Evolutionary conservation across 1,140 invertebrate species (phyloP).

Genomic region (Drosophila tristis): DNA sequence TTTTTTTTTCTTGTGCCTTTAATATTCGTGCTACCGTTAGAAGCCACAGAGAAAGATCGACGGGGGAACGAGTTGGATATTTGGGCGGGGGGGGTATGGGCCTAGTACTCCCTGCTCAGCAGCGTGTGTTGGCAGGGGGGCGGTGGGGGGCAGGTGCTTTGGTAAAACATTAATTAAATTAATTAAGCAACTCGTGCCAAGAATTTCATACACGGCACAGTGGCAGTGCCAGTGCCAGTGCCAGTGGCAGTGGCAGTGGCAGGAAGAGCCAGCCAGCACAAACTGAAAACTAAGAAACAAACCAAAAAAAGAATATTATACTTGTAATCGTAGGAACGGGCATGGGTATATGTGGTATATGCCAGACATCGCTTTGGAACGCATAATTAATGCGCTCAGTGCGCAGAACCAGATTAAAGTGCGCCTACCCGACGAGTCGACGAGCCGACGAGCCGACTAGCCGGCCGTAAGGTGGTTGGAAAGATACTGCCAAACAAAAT

Average conservation of each 20-base stretch:
- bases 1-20: constrained; percentile 31
- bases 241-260: no score
- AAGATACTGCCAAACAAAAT: neutral
- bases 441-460: neutral
- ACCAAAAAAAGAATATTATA: constrained; percentile 21
- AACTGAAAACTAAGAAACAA: neutral
- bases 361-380: constrained; percentile 68
- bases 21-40: constrained; percentile 73
- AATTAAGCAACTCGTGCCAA: constrained; percentile 81
- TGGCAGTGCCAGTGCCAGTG: no score
- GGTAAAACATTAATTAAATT: constrained; percentile 82
- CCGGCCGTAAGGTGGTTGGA: neutral
- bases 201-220: constrained; percentile 47
- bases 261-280: constrained; percentile 32
- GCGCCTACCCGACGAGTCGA: constrained; percentile 21
- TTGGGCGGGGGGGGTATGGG: constrained; percentile 37
- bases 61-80: constrained; percentile 36
- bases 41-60: constrained; percentile 24
- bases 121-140: constrained; percentile 3
- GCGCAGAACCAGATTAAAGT: constrained; percentile 80
- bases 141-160: constrained; percentile 41
- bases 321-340: neutral
- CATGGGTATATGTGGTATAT: constrained; percentile 8
- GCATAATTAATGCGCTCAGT: constrained; percentile 82
- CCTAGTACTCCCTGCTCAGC: neutral